A percentile compares a stretch with the other conserved stretches of the same genome.
Evolutionary conservation across 2,113 vertebrate species (phyloP).

Genomic region (Andinoacara biseriatus): DNA sequence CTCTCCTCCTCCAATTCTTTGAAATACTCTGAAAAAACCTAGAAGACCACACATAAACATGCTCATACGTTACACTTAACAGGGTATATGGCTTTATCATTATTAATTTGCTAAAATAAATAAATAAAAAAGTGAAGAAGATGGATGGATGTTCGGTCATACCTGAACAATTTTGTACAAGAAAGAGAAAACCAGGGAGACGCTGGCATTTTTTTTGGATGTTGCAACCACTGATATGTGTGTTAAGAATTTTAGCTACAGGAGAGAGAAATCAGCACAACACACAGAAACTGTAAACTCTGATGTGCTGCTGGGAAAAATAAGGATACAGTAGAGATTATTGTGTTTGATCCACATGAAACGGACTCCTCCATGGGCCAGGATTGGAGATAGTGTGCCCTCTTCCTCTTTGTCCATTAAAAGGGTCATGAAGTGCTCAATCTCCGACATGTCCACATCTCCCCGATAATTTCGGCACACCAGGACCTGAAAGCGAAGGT

Average conservation of each 20-base stretch:
- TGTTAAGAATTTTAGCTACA: conserved; percentile 74
- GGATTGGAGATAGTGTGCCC: conserved; percentile 92
- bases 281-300: neutral
- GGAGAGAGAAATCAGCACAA: neutral
- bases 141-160: conserved; percentile 23
- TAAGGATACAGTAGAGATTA: conserved; percentile 96
- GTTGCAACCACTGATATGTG: conserved; percentile 90
- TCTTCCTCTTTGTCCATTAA: conserved; percentile 99
- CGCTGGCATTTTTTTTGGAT: conserved; percentile 97
- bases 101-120: neutral
- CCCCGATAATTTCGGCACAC: conserved; percentile 97
- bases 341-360: conserved; percentile 99
- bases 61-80: neutral
- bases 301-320: neutral
- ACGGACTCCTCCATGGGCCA: conserved; percentile 94
- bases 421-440: conserved; percentile 98
- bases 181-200: conserved; percentile 97
- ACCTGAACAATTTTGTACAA: conserved; percentile 99
- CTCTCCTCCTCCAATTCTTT: conserved; percentile 99
- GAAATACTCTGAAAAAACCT: conserved; percentile 99
- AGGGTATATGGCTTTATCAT: neutral
- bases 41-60: conserved; percentile 15
- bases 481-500: conserved; percentile 83
- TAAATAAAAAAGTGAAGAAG: neutral
- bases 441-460: conserved; percentile 98